These are phyloP conservation scores for Drosophila equinoxialis DNA, from an alignment of 1,140 invertebrate species.

Conservation along the genomic window DNA sequence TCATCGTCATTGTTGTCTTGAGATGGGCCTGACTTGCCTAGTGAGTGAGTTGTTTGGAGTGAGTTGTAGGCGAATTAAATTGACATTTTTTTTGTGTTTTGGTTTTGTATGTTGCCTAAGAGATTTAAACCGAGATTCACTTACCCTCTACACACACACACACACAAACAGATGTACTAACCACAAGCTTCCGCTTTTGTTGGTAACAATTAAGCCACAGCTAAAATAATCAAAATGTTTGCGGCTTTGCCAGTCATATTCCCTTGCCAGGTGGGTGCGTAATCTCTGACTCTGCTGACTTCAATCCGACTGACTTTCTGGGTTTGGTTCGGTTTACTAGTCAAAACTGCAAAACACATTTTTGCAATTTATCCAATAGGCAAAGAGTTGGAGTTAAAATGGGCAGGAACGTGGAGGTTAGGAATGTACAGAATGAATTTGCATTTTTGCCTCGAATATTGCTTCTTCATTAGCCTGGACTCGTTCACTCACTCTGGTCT, in stretches of 20 bases:
- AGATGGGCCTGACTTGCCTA: conserved; percentile 57
- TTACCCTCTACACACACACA: conserved; percentile 12
- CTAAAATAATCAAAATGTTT: conserved; percentile 69
- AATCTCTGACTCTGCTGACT: conserved; percentile 27
- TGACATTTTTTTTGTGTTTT: conserved; percentile 32
- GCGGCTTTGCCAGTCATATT: conserved; percentile 56
- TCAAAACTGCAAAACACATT: conserved; percentile 9
- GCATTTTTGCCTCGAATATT: conserved; percentile 55
- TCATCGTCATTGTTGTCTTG: conserved; percentile 26
- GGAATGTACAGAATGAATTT: conserved; percentile 40
- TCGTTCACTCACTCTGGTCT: neutral
- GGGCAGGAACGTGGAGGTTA: neutral
- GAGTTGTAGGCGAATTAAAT: conserved; percentile 46
- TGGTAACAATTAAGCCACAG: conserved; percentile 70
- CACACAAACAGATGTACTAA: neutral
- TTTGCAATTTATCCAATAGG: conserved; percentile 5
- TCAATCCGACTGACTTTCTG: neutral
- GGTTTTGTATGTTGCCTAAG: neutral
- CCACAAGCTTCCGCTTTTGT: conserved; percentile 73
- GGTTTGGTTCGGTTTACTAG: neutral
- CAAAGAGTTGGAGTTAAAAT: neutral
- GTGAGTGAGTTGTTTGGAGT: conserved; percentile 19
- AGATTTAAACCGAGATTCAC: conserved; percentile 40
- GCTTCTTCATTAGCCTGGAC: conserved; percentile 40
- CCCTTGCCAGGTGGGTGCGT: conserved; percentile 27